A percentile compares a stretch with the other conserved stretches of the same genome.
phyloP scores from a whole-genome alignment of 2,888 invertebrate genomes.

The Blastobasis lacticolella region DNA sequence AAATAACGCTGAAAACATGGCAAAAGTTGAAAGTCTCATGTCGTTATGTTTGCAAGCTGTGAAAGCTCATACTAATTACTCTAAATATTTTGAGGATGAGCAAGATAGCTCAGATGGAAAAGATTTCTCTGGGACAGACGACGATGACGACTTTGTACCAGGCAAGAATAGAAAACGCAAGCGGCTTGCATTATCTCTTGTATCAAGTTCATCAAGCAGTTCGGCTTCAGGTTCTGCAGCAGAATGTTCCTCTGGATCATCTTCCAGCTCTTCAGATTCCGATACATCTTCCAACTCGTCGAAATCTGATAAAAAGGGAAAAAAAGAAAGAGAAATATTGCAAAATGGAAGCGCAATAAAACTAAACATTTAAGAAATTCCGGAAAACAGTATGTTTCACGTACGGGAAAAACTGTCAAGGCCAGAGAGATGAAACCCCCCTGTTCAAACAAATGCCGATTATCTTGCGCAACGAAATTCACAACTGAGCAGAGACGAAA shows the following conservation, averaged over 20 bases:
- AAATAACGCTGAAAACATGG: neutral
- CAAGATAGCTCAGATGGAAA: neutral
- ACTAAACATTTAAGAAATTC: neutral
- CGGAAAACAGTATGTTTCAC: neutral
- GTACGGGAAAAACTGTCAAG: neutral
- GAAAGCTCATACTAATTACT: neutral
- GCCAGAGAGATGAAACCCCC: conserved; percentile 6
- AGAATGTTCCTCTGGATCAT: neutral
- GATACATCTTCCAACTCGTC: neutral
- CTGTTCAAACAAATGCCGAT: conserved; percentile 9
- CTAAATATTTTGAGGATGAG: neutral
- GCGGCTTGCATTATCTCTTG: neutral
- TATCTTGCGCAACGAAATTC: conserved; percentile 9
- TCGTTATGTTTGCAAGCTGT: neutral
- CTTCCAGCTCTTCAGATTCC: neutral
- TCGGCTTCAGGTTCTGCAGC: neutral
- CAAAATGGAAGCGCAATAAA: neutral
- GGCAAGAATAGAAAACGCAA: neutral
- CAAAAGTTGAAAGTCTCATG: neutral
- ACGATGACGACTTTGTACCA: neutral
- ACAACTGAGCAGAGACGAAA: conserved; percentile 5
- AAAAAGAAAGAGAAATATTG: neutral
- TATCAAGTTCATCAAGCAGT: neutral
- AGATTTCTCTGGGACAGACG: neutral
- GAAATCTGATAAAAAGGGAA: neutral